Base-by-base conservation (phyloP, 2,113 vertebrate species). In the Thermophis baileyi region DNA sequence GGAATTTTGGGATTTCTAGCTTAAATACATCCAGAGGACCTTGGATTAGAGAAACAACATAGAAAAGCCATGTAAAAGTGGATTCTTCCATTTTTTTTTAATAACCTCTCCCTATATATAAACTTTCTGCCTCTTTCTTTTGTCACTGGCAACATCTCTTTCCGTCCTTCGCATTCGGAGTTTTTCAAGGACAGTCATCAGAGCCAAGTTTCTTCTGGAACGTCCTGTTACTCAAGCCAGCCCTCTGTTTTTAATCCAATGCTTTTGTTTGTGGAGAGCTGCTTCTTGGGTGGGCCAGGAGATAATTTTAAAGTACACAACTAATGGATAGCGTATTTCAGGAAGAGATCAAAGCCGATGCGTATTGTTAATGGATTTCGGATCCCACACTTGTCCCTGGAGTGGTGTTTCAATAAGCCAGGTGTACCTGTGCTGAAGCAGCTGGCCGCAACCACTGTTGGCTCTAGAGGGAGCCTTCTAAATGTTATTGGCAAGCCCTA, bases 261-360 rank as follows among this genome's bases (percentile, higher is more conserved):
- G 44, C 46, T 87, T 27, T 47, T 87, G 85, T 87, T 47, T 47
- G 85, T 87, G 86, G 12, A n/a, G 16, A 20, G 89, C 55, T 50
- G 25, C 89, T 90, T n/a, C 44, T 9, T 69, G 89, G 57, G 89
- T 60, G 40, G 89, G 25, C 40, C 44, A 63, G 46, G 55, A 9
- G 57, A 63, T 57, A 94, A 88, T 50, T 12, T 90, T 18, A 25
- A 0, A 3, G 3, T 20, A 81, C 87, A 53, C 2, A 88, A 25
- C 94, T 91, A 93, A 74, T 85, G 49, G 93, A 90, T 94, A 18
- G 35, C 35, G 35, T 81, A 81, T 88, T 94, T 95, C 55, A 20
- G 16, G 57, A 47, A 92, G 87, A 92, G 92, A 90, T 51, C 89
- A 94, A 87, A 91, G 89, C 47, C 54, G 93, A 92, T 89, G 53